A percentile compares a stretch with the other conserved stretches of the same genome.
Evolutionary conservation across 2,113 vertebrate genomes (phyloP).

Genomic region (Boleophthalmus pectinirostris): DNA sequence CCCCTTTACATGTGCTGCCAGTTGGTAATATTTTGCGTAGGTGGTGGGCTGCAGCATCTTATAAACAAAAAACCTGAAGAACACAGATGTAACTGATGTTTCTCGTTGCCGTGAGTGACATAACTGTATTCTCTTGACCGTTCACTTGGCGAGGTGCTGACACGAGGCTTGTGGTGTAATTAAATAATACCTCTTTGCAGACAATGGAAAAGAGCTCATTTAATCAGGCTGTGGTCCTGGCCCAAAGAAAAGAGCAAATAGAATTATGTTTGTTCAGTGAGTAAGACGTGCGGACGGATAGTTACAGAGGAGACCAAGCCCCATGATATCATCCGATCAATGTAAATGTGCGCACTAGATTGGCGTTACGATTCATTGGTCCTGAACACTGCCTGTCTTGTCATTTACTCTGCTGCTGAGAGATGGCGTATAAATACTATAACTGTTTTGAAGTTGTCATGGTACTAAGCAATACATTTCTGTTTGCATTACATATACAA

Average conservation of each 20-base stretch:
- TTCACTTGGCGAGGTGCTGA: slow-evolving; percentile 59
- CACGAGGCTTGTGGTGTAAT: slow-evolving; percentile 55
- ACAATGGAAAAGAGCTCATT: slow-evolving; percentile 71
- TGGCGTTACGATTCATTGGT: slow-evolving; percentile 49
- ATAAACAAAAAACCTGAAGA: too few relatives aligned
- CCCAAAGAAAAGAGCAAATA: slow-evolving; percentile 67
- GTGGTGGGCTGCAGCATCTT: too few relatives aligned
- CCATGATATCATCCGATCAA: slow-evolving; percentile 73
- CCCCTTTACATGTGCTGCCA: too few relatives aligned
- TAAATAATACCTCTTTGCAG: slow-evolving; percentile 61
- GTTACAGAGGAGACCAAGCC: slow-evolving; percentile 61
- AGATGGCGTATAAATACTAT: slow-evolving; percentile 31
- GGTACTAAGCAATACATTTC: slow-evolving; percentile 16
- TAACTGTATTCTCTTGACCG: slow-evolving; percentile 41
- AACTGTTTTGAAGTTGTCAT: slow-evolving; percentile 29
- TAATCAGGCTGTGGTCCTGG: slow-evolving; percentile 64
- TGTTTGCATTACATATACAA: slow-evolving; percentile 7
- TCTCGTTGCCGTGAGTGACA: neutral
- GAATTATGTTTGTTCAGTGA: slow-evolving; percentile 75
- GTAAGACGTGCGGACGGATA: slow-evolving; percentile 68
- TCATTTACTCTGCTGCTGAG: slow-evolving; percentile 37
- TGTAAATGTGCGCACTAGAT: slow-evolving; percentile 56
- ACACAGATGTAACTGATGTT: too few relatives aligned
- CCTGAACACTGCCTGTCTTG: slow-evolving; percentile 48
- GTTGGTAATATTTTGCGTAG: too few relatives aligned